Conservation (phyloP, 2,797 vertebrate genomes). For the Lagocephalus sceleratus region DNA sequence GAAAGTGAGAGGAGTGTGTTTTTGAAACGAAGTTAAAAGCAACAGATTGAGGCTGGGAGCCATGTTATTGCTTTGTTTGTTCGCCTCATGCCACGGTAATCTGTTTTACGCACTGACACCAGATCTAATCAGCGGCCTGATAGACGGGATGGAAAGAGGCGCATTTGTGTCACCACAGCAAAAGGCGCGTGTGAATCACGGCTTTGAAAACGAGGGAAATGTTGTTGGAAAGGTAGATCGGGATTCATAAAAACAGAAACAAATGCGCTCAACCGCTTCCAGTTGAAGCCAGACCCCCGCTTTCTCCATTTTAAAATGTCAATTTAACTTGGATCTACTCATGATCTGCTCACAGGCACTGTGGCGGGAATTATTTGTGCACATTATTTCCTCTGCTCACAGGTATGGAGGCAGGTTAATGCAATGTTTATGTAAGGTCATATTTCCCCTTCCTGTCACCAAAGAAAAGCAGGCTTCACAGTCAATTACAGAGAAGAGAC, state of each 20-base stretch:
- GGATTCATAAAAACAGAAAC: conserved; percentile 28
- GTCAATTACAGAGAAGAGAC: conserved; percentile 9
- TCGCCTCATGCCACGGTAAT: conserved; percentile 40
- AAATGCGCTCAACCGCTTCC: conserved; percentile 7
- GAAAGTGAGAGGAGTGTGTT: conserved; percentile 50
- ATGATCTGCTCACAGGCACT: conserved; percentile 15
- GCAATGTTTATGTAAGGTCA: conserved; percentile 17
- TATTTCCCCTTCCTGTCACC: conserved; percentile 32
- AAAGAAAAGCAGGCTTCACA: conserved; percentile 12
- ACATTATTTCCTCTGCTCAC: conserved; percentile 28
- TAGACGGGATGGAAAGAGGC: conserved; percentile 24
- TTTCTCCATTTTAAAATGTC: conserved; percentile 19
- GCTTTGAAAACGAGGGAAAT: neutral
- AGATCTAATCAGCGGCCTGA: conserved; percentile 52
- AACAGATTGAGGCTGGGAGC: conserved; percentile 32
- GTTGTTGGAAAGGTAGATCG: conserved; percentile 21
- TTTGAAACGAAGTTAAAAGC: conserved; percentile 52
- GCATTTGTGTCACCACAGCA: conserved; percentile 9
- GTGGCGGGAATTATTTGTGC: conserved; percentile 30
- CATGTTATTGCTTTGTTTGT: conserved; percentile 44
- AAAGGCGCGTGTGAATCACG: neutral
- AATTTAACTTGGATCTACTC: conserved; percentile 24
- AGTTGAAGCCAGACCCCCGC: neutral
- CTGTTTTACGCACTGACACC: conserved; percentile 42
- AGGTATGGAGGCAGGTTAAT: conserved; percentile 20